Evolutionary conservation across 2,888 invertebrate genomes (phyloP).

Genomic region (Drosophila nigricruria): DNA sequence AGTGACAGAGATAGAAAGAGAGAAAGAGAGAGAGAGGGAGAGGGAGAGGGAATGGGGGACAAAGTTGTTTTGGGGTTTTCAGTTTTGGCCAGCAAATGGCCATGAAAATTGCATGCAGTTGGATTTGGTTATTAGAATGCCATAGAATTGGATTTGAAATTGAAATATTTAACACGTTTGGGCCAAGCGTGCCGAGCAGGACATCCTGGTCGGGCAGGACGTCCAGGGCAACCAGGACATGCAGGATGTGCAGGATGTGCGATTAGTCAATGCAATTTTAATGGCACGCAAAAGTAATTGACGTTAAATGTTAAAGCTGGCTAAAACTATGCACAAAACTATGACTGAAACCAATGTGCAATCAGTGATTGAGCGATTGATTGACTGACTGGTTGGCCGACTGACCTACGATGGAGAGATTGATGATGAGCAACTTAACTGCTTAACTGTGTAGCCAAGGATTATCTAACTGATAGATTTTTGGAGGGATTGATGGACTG

Average conservation of each 20-base stretch:
- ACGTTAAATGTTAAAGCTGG: conserved; percentile 29
- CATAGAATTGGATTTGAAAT: conserved; percentile 76
- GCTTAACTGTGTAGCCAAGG: not conserved
- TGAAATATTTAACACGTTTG: conserved; percentile 77
- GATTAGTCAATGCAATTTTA: conserved; percentile 34
- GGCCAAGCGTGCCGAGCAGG: conserved; percentile 18
- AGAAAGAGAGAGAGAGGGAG: not conserved
- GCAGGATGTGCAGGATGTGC: conserved; percentile 15
- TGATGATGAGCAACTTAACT: not conserved
- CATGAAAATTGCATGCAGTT: conserved; percentile 70
- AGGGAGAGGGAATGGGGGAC: not conserved
- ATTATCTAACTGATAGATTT: not conserved
- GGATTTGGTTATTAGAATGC: conserved; percentile 78
- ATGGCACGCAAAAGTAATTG: conserved; percentile 48
- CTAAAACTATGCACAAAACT: not conserved
- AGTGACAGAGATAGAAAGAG: not conserved
- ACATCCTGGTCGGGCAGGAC: conserved; percentile 3
- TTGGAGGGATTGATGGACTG: not conserved
- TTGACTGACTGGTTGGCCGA: not conserved
- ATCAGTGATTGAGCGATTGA: not conserved
- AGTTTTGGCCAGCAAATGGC: conserved; percentile 55
- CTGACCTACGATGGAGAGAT: not conserved
- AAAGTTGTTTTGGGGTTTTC: conserved; percentile 27
- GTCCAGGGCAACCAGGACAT: conserved; percentile 5
- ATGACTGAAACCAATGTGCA: not conserved